A percentile compares a stretch with the other conserved stretches of the same genome.
These are phyloP conservation scores for Cephalopachus bancanus DNA, from an alignment of 2,797 vertebrate genomes.

Conservation along the genomic window DNA sequence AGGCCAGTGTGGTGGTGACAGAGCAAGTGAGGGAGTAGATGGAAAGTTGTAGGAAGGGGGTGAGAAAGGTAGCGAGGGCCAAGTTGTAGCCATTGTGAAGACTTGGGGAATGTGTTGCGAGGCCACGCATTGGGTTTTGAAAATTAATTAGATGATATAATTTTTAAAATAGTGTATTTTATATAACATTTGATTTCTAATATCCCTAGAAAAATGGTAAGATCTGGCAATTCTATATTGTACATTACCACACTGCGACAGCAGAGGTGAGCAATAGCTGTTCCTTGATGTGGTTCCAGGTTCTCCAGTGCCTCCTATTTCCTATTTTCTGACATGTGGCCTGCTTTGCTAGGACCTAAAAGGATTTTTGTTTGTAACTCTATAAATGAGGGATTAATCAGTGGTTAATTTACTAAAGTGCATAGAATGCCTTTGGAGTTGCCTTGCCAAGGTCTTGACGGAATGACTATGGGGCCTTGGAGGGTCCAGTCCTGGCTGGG, in stretches of 20 bases:
- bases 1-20: not conserved
- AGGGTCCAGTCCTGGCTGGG: not conserved
- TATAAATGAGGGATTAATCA: not conserved
- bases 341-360: not conserved
- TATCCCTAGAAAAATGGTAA: not conserved
- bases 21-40: not conserved
- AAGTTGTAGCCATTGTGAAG: not conserved
- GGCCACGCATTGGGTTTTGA: not conserved
- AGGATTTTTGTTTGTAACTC: not conserved
- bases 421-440: not conserved
- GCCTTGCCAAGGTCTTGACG: not conserved
- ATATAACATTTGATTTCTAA: slow-evolving; percentile 25
- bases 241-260: not conserved
- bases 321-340: not conserved
- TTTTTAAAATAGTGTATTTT: not conserved
- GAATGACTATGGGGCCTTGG: not conserved
- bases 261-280: not conserved
- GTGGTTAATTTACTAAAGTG: not conserved
- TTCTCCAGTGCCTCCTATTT: not conserved
- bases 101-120: not conserved
- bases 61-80: not conserved
- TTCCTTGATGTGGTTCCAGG: not conserved
- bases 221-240: not conserved
- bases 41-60: not conserved
- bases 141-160: not conserved